phyloP scores from a whole-genome alignment of 2,888 invertebrate species.

The Clitarchus hookeri region DNA sequence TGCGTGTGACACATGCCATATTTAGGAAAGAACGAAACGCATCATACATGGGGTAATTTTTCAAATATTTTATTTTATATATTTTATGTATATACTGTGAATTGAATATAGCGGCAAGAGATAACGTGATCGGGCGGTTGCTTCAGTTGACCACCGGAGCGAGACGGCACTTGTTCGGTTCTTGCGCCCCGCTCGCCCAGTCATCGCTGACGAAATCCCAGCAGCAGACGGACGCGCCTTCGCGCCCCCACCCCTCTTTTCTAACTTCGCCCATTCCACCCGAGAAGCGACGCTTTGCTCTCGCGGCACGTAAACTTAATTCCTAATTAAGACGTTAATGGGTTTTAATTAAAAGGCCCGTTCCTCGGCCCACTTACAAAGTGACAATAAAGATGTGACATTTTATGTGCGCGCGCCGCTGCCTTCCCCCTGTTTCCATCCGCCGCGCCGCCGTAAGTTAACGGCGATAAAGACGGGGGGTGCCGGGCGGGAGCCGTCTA shows the following conservation, averaged over 20 bases:
- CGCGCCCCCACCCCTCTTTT: neutral
- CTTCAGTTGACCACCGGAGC: too few species aligned
- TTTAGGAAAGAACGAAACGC: too few species aligned
- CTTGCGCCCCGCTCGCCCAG: neutral
- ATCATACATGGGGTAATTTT: too few species aligned
- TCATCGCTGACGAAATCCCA: constrained; percentile 27
- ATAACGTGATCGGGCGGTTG: too few species aligned
- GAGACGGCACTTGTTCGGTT: neutral
- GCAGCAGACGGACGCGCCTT: constrained; percentile 27
- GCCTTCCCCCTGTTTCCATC: constrained; percentile 6
- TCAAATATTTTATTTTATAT: too few species aligned
- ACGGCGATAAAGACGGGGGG: neutral
- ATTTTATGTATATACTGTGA: too few species aligned
- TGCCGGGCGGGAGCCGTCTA: neutral
- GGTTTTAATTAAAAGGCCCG: constrained; percentile 43
- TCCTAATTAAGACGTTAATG: constrained; percentile 44
- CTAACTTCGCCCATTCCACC: neutral
- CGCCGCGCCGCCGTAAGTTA: neutral
- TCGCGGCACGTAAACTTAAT: constrained; percentile 42
- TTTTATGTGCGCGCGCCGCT: constrained; percentile 28
- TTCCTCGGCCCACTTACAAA: constrained; percentile 30
- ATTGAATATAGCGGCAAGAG: too few species aligned
- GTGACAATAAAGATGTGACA: constrained; percentile 41
- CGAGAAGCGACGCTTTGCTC: constrained; percentile 30
- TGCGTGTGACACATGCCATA: too few species aligned